These are phyloP conservation scores for Phalacrocorax aristotelis DNA, from an alignment of 2,113 vertebrate species.

Conservation along the genomic window DNA sequence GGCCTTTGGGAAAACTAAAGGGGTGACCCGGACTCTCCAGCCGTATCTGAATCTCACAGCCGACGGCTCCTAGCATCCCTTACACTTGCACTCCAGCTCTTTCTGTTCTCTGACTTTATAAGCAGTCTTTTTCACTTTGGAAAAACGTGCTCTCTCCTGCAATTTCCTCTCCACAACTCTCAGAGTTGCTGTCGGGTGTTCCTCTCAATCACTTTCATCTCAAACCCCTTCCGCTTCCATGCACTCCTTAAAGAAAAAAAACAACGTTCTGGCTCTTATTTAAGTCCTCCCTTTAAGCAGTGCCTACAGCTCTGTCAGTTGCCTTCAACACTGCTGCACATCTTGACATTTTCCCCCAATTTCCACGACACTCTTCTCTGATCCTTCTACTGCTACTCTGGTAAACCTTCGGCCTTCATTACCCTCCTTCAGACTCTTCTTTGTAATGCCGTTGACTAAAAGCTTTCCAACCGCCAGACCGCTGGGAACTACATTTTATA, in stretches of 20 bases:
- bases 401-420: not conserved
- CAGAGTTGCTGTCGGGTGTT: not conserved
- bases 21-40: not conserved
- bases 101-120: not conserved
- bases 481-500: too few relatives aligned
- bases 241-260: not conserved
- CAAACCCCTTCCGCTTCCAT: not conserved
- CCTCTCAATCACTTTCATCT: not conserved
- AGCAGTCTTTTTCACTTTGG: not conserved
- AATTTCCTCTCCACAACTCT: not conserved
- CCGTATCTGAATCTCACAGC: not conserved
- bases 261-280: too few relatives aligned
- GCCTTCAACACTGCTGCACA: not conserved
- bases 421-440: not conserved
- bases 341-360: not conserved
- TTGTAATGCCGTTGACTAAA: not conserved
- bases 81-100: not conserved
- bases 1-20: not conserved
- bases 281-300: not conserved
- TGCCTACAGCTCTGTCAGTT: not conserved
- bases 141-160: not conserved
- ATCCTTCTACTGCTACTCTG: not conserved
- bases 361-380: not conserved
- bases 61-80: not conserved
- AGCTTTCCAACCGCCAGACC: not conserved